Evolutionary conservation across 2,888 invertebrate genomes (phyloP), one percentile per base, ranked within the genome.

Genomic region (Leucania comma): DNA sequence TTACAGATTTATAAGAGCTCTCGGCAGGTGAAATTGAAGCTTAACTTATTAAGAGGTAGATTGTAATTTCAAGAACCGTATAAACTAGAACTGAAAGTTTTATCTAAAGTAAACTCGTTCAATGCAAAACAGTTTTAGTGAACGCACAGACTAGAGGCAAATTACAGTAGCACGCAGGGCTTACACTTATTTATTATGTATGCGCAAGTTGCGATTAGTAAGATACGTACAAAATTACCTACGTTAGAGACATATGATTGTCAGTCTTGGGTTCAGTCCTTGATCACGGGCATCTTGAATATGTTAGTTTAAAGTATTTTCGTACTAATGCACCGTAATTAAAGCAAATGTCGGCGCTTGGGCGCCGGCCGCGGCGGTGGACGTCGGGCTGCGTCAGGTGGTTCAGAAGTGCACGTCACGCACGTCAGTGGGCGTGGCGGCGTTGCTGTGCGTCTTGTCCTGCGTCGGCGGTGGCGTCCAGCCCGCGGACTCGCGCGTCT

Each of bases 341-440:
- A 92, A 92, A 91, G 89, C 90, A 87, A 89, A 85, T 82, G 68
- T 53, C 74, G 77, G 42, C n/a, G 14, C 46, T n/a, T 9, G n/a
- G 46, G 46, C 46, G 46, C 46, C 46, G 46, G 46, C 46, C 46
- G 42, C 72, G 22, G 68, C 35, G 26, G 32, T 56, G 24, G 35
- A 29, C 57, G 68, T 32, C 38, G 1, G 73, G 56, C 26, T 54
- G 17, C 51, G 72, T 72, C 50, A 54, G 64, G 68, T 53, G 65
- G 84, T 59, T 95, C 88, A 98, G 95, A 98, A 98, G 93, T 98
- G 97, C 83, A 98, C 97, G 93, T 98, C 98, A 87, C 98, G 97
- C 86, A 98, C 97, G 93, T 98, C 98, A 86, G 98, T 98, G 86
- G 98, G 98, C 67, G 98, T 98, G 84, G 97, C 97, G 84, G 98